A percentile compares a stretch with the other conserved stretches of the same genome.
Conservation (phyloP, 2,113 vertebrate genomes). For the Candoia aspera region DNA sequence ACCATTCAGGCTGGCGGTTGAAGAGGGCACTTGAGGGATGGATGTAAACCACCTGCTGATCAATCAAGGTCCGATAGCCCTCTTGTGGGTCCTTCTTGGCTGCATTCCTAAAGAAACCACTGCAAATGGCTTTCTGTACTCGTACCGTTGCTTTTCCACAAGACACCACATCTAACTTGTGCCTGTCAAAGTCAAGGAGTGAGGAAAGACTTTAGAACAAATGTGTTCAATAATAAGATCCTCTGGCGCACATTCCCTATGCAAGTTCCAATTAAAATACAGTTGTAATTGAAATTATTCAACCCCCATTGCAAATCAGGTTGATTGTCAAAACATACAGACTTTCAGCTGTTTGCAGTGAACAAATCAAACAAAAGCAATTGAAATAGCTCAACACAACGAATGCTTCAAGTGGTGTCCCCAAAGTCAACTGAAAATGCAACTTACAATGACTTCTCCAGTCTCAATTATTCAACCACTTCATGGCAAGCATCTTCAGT, state of each 20-base stretch:
- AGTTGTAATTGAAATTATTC: too few species aligned
- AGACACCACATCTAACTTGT: conserved; percentile 96
- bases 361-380: too few species aligned
- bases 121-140: conserved; percentile 98
- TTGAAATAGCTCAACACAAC: too few species aligned
- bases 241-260: background rate
- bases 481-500: too few species aligned
- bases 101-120: conserved; percentile 96
- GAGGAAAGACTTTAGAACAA: background rate
- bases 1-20: conserved; percentile 98
- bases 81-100: conserved; percentile 98
- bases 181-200: conserved; percentile 69
- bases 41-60: conserved; percentile 98
- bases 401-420: too few species aligned
- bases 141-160: conserved; percentile 96
- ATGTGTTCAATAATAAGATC: background rate
- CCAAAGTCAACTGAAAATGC: too few species aligned
- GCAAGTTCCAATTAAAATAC: background rate
- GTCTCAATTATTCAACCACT: too few species aligned
- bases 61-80: conserved; percentile 94
- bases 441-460: too few species aligned
- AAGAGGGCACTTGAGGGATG: conserved; percentile 97
- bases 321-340: too few species aligned
- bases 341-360: too few species aligned
- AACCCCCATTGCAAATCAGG: too few species aligned